Evolutionary conservation across 2,888 invertebrate genomes (phyloP), one percentile per base, ranked within the genome.

Genomic region (Odontocerum albicorne): DNA sequence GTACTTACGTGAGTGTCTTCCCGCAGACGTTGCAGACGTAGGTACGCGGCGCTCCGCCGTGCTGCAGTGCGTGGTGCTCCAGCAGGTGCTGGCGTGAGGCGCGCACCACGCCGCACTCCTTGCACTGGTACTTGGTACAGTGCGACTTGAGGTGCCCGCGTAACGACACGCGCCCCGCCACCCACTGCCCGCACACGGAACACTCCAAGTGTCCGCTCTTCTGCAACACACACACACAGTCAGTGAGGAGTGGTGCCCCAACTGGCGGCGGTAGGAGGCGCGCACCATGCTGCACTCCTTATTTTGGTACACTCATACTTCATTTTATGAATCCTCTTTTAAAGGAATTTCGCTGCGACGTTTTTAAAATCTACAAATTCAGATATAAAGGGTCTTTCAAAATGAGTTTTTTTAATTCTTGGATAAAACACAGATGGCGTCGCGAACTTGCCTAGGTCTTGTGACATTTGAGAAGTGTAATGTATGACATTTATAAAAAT

Each of bases 91-190:
- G 77, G 0, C 77, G 65, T 0, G 75, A 72, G 1, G 71, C 65
- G 1, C 75, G 70, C 0, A 72, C 62, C 2, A 68, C 67, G 68
- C 38, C 44, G 46, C 77, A 78, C 0, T 74, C 49, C 52, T 76
- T 77, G 56, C 77, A 77, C 57, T 71, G 68, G 56, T 77, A 77
- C 75, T 75, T 72, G 0, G 76, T 77, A 0, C 74, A 74, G 32
- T 78, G 77, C 0, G 77, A 77, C 45, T 77, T 77, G 60, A 75
- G 67, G 39, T 78, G 77, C 0, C 77, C 77, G 1, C 77, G 62
- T 1, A 78, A 50, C 0, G 77, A 77, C 0, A 76, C 72, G 0
- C 66, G 64, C 16, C 67, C 74, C 0, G 72, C 72, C 6, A 77
- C 75, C 50, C 69, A 72, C 22, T 77, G 77, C 0, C 62, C 51